Conservation (phyloP, 2,888 invertebrate species). For the Stictocephala bisonia region DNA sequence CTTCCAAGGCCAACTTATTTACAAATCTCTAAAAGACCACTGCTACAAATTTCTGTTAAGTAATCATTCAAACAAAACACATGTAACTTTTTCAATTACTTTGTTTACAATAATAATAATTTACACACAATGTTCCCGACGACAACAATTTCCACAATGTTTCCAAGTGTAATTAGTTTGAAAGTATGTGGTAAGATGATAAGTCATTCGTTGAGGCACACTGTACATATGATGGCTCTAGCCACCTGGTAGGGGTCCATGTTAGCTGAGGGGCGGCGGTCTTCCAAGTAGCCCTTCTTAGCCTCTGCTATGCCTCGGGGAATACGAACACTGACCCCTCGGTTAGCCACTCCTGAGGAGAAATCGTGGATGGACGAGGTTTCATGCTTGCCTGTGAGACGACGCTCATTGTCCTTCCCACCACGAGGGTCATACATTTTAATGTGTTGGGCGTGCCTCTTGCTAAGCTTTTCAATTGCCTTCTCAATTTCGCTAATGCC, state of each 20-base stretch:
- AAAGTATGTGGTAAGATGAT: too few species aligned
- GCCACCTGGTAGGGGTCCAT: constrained; percentile 66
- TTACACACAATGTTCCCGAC: too few species aligned
- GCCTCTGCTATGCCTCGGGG: constrained; percentile 68
- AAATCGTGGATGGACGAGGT: constrained; percentile 74
- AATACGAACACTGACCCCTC: constrained; percentile 71
- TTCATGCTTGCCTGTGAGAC: constrained; percentile 71
- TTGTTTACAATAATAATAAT: too few species aligned
- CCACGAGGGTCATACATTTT: constrained; percentile 70
- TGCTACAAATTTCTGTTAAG: too few species aligned
- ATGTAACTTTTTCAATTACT: too few species aligned
- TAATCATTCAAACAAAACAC: too few species aligned
- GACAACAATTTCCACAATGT: too few species aligned
- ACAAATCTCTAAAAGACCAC: too few species aligned
- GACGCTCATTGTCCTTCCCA: constrained; percentile 71
- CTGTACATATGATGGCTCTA: constrained; percentile 64
- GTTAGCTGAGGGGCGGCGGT: constrained; percentile 67
- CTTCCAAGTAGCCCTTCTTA: constrained; percentile 69
- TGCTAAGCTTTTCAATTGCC: constrained; percentile 70
- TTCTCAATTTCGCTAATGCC: constrained; percentile 69
- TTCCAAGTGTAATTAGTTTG: too few species aligned
- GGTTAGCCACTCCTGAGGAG: constrained; percentile 75
- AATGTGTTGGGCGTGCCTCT: constrained; percentile 70
- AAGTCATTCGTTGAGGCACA: too few species aligned
- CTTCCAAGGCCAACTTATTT: too few species aligned